Conservation (phyloP, 2,113 vertebrate species). For the Ictalurus punctatus region DNA sequence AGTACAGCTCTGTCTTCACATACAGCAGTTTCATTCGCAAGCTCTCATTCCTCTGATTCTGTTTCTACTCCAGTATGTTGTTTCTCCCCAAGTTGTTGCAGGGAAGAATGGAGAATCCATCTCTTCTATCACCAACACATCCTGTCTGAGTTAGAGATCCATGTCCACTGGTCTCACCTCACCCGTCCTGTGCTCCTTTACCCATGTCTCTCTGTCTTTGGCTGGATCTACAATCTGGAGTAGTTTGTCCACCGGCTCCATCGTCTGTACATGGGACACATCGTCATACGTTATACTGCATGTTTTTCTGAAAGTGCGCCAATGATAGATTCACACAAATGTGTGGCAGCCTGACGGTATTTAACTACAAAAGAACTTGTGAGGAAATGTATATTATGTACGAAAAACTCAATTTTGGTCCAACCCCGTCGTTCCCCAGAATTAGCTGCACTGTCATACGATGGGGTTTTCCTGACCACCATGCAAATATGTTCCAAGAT, state of each 20-base stretch:
- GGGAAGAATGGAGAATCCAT: not conserved
- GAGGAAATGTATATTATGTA: not conserved
- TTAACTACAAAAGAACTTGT: not conserved
- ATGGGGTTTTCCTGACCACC: not conserved
- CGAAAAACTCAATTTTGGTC: not conserved
- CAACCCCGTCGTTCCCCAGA: not conserved
- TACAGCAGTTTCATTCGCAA: not conserved
- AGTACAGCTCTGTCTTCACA: not conserved
- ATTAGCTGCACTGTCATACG: not conserved
- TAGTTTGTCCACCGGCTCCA: conserved; percentile 95
- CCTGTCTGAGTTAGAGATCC: conserved; percentile 78
- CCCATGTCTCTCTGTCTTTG: conserved; percentile 95
- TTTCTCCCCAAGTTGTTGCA: not conserved
- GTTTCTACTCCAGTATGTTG: not conserved
- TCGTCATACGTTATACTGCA: not conserved
- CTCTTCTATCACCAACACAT: not conserved
- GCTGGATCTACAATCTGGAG: conserved; percentile 90
- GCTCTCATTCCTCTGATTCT: not conserved
- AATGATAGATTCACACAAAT: not conserved
- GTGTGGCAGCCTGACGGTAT: not conserved
- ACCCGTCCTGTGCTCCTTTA: conserved; percentile 93
- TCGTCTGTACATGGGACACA: conserved; percentile 79
- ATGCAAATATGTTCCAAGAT: not conserved
- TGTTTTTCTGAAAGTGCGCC: not conserved
- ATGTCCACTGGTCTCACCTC: conserved; percentile 91